phyloP scores from a whole-genome alignment of 2,797 vertebrate species.

The Odontamblyopus lacepedii region DNA sequence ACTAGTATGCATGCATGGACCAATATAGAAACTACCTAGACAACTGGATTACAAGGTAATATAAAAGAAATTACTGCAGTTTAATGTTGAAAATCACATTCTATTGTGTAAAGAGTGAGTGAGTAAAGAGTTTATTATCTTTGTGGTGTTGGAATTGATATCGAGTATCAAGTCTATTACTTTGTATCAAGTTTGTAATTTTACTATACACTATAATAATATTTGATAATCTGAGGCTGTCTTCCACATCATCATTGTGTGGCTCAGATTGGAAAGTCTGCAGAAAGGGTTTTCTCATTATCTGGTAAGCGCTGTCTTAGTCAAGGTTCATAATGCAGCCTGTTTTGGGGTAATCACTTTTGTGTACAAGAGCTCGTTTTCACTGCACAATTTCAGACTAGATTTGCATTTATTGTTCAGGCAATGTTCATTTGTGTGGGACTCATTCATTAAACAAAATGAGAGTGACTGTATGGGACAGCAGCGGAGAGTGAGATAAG shows the following conservation, averaged over 20 bases:
- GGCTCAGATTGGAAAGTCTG: not conserved
- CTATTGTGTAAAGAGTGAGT: too few species aligned
- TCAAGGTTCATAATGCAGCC: slow-evolving; percentile 57
- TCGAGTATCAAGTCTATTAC: too few species aligned
- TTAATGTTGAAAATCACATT: too few species aligned
- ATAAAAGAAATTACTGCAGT: too few species aligned
- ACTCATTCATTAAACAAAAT: slow-evolving; percentile 57
- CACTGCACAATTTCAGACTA: slow-evolving; percentile 37
- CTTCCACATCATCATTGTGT: not conserved
- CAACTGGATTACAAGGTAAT: too few species aligned
- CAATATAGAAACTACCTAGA: too few species aligned
- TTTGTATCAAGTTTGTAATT: too few species aligned
- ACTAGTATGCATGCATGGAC: too few species aligned
- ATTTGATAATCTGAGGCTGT: not conserved
- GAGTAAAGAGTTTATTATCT: too few species aligned
- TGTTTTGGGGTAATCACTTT: slow-evolving; percentile 55
- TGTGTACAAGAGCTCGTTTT: slow-evolving; percentile 64
- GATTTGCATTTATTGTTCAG: slow-evolving; percentile 56
- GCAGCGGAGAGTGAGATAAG: slow-evolving; percentile 25
- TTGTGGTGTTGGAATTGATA: too few species aligned
- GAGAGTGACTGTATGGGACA: slow-evolving; percentile 40
- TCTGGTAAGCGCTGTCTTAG: slow-evolving; percentile 44
- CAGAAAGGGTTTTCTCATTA: slow-evolving; percentile 39
- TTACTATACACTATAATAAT: too few species aligned
- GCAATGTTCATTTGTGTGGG: slow-evolving; percentile 38